Evolutionary conservation across 2,888 invertebrate species (phyloP), one percentile per base, ranked within the genome.

Genomic region (Cephus pygmeus): DNA sequence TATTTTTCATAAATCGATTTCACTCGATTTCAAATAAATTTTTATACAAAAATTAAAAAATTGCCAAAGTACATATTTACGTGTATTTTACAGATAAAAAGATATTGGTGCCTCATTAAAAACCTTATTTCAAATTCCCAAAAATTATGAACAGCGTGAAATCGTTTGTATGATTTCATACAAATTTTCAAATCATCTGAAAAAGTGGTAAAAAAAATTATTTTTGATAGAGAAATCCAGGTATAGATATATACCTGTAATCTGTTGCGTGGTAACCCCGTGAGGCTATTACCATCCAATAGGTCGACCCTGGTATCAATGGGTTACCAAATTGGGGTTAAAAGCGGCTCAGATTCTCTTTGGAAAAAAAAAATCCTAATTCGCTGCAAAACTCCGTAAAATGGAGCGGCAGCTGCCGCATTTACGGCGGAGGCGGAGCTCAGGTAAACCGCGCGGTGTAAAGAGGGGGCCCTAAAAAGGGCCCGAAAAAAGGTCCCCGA

Each of bases 281-380:
- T 76, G 78, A 83, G 83, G 82, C 80, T 80, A 87, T 87, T 86
- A 86, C 76, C 75, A 68, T 56, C 77, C 85, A 87, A 86, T 82
- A 83, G 85, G 76, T 77, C 79, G 80, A 83, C 81, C 83, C 81
- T 79, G 78, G 75, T 81, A 85, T 88, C 87, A 89, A 90, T 89
- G 87, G 88, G 85, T 88, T 86, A 86, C 81, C 75, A 86, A 88
- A 89, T 89, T 85, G 85, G 86, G 86, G 87, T 87, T 90, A 89
- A 90, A 89, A 85, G 86, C 83, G 83, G 83, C 79, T 87, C 87
- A 79, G 81, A 86, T 88, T 88, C 82, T 85, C 81, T 73, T 73
- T 81, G 77, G 83, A 15, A 87, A 87, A 88, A 88, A 87, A 88
- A 83, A 77, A 77, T 79, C 80, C 79, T 87, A 88, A 89, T 88